Percentiles rank a stretch among this genome's conserved stretches.
Evolutionary conservation across 2,888 invertebrate genomes (phyloP).

Genomic region (Orchesella flavescens): DNA sequence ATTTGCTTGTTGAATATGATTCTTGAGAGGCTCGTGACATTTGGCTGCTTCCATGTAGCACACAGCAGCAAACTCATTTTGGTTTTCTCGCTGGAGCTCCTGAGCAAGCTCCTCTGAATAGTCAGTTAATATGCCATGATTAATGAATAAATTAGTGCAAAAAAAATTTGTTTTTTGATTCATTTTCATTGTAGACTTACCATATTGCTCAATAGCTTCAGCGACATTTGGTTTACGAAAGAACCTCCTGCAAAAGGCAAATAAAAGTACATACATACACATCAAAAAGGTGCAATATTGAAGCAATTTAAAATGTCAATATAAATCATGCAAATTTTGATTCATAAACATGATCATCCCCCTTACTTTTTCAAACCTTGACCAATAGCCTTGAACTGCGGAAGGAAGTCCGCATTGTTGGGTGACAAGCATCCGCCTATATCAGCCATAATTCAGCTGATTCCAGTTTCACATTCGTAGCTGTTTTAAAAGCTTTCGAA

Average conservation of each 20-base stretch:
- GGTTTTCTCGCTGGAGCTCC: slow-evolving; percentile 70
- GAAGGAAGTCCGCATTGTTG: slow-evolving; percentile 69
- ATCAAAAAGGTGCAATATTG: no score
- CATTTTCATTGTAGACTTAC: slow-evolving; percentile 46
- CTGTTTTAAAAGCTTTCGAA: no score
- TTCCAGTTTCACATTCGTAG: not conserved
- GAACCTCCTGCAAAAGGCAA: slow-evolving; percentile 66
- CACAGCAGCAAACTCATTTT: slow-evolving; percentile 69
- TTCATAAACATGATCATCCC: not conserved
- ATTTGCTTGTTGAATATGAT: slow-evolving; percentile 69
- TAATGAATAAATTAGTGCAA: no score
- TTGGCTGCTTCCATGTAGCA: slow-evolving; percentile 70
- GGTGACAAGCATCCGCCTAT: slow-evolving; percentile 56
- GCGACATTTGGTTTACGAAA: slow-evolving; percentile 72
- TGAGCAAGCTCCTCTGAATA: slow-evolving; percentile 64
- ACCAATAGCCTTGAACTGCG: slow-evolving; percentile 71
- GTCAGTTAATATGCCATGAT: not conserved
- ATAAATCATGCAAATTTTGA: not conserved
- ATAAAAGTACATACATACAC: not conserved
- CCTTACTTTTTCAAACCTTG: slow-evolving; percentile 71
- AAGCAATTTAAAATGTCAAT: not conserved
- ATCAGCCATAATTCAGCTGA: slow-evolving; percentile 38
- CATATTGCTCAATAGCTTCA: slow-evolving; percentile 71
- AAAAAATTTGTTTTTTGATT: no score
- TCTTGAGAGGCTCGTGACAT: slow-evolving; percentile 70